These are phyloP conservation scores for Drosophila sordidula DNA, from an alignment of 2,888 invertebrate species.

Conservation along the genomic window DNA sequence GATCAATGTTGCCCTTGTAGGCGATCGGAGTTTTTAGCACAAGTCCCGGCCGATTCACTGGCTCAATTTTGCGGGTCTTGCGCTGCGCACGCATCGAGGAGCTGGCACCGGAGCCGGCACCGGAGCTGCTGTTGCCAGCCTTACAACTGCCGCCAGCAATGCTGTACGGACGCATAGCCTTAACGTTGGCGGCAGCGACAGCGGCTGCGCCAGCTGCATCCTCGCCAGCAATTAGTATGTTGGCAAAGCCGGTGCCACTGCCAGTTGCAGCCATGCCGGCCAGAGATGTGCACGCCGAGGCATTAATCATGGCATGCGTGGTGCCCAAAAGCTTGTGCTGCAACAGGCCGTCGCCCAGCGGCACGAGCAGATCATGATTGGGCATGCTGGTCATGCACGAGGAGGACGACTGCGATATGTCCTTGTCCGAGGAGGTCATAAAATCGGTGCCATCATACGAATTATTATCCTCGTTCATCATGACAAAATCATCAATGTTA, in stretches of 20 bases:
- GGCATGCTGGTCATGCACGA: conserved; percentile 67
- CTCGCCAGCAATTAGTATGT: conserved; percentile 51
- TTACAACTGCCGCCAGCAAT: conserved; percentile 53
- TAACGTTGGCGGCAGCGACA: conserved; percentile 16
- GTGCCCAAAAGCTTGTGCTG: conserved; percentile 75
- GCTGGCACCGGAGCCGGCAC: conserved; percentile 17
- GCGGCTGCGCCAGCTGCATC: conserved; percentile 38
- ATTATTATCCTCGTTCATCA: conserved; percentile 84
- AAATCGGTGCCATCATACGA: conserved; percentile 84
- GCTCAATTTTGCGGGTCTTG: conserved; percentile 88
- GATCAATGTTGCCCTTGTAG: conserved; percentile 92
- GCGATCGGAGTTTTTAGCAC: conserved; percentile 92
- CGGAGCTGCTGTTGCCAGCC: conserved; percentile 26
- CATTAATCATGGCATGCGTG: conserved; percentile 54
- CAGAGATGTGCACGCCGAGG: conserved; percentile 13
- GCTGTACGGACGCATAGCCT: conserved; percentile 39
- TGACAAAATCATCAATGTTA: conserved; percentile 85
- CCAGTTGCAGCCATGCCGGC: conserved; percentile 15
- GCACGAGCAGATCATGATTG: conserved; percentile 76
- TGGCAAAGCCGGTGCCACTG: conserved; percentile 55
- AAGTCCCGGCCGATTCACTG: conserved; percentile 90
- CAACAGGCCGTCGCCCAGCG: conserved; percentile 70
- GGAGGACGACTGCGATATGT: conserved; percentile 73
- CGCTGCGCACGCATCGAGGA: conserved; percentile 77
- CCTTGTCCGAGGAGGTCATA: conserved; percentile 78